Evolutionary conservation across 2,888 invertebrate genomes (phyloP).

Genomic region (Lasioglossum lativentre): DNA sequence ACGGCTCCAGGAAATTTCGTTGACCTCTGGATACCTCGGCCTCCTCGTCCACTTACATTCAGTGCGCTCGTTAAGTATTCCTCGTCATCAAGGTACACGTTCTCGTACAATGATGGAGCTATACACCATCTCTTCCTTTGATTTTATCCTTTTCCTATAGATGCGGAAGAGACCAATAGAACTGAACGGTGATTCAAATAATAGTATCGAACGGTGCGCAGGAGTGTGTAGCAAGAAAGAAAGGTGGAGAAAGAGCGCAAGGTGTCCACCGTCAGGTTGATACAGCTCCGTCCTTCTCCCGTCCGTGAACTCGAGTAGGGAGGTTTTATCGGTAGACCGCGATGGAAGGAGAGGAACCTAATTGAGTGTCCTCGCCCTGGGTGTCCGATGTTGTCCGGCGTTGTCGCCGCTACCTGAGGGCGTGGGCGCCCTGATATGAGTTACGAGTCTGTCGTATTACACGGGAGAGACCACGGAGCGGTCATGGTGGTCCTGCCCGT

Average conservation of each 20-base stretch:
- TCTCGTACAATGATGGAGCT: not conserved
- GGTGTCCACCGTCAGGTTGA: conserved; percentile 57
- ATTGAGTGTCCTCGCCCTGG: conserved; percentile 84
- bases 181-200: not conserved
- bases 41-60: not conserved
- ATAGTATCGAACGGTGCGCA: not conserved
- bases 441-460: conserved; percentile 84
- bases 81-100: not conserved
- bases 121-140: no score
- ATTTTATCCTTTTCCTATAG: not conserved
- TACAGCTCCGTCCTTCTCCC: conserved; percentile 48
- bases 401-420: conserved; percentile 84
- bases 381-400: conserved; percentile 83
- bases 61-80: not conserved
- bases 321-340: conserved; percentile 69
- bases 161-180: no score
- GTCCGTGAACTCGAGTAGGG: conserved; percentile 47
- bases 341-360: conserved; percentile 75
- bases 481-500: conserved; percentile 80
- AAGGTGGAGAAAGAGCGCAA: conserved; percentile 57
- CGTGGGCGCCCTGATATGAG: conserved; percentile 84
- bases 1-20: not conserved
- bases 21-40: not conserved
- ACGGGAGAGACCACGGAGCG: conserved; percentile 75
- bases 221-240: not conserved